Percentiles rank a stretch among this genome's conserved stretches.
Evolutionary conservation across 2,113 vertebrate genomes (phyloP).

Genomic region (Scalopus aquaticus): DNA sequence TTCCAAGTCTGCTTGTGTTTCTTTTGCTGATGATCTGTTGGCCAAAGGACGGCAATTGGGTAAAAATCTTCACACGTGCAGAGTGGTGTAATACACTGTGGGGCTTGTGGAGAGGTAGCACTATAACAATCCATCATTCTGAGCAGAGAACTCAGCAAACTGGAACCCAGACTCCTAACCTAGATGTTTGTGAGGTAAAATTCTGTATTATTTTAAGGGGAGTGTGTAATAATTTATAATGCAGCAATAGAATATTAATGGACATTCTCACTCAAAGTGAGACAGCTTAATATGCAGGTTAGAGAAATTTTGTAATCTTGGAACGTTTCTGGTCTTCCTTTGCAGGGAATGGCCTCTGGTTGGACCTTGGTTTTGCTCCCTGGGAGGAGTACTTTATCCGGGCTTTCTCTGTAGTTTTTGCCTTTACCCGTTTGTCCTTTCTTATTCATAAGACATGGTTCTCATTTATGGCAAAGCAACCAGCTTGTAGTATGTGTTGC

Average conservation of each 20-base stretch:
- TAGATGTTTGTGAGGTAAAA: neutral
- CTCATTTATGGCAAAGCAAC: neutral
- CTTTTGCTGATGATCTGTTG: neutral
- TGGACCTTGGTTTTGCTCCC: neutral
- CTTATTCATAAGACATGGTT: neutral
- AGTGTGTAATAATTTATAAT: neutral
- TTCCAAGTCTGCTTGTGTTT: neutral
- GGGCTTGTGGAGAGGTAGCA: accelerated
- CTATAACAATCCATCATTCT: too few relatives aligned
- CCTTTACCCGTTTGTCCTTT: neutral
- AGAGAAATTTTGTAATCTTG: neutral
- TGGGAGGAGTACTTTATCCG: neutral
- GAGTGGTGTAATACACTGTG: neutral
- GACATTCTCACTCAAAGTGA: neutral
- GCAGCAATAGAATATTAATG: neutral
- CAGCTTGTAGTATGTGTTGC: neutral
- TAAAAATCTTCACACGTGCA: neutral
- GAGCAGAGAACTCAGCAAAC: neutral
- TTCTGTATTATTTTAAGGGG: neutral
- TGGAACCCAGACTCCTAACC: neutral
- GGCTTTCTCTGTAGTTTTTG: neutral
- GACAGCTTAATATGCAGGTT: neutral
- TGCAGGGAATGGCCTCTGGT: neutral
- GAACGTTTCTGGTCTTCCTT: neutral
- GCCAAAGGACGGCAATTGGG: neutral